A percentile compares a stretch with the other conserved stretches of the same genome.
Evolutionary conservation across 2,113 vertebrate species (phyloP).

Genomic region (Apteryx owenii): DNA sequence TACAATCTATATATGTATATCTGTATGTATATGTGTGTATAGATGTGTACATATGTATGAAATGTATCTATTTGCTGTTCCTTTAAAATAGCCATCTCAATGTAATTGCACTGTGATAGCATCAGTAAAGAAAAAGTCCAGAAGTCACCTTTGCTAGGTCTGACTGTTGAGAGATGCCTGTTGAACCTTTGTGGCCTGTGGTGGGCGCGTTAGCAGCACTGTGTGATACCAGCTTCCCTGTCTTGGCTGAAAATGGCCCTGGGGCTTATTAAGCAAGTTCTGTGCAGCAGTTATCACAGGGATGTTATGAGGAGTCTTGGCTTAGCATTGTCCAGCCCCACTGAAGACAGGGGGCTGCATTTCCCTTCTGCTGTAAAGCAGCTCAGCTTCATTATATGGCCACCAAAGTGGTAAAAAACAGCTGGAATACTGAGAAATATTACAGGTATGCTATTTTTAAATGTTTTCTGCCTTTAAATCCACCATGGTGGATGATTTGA

Average conservation of each 20-base stretch:
- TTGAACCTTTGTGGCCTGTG: not conserved
- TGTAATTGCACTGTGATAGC: not conserved
- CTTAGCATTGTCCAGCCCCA: not conserved
- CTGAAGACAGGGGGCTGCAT: not conserved
- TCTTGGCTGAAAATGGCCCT: not conserved
- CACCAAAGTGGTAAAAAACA: not conserved
- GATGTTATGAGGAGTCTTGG: not conserved
- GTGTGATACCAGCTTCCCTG: not conserved
- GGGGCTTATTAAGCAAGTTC: not conserved
- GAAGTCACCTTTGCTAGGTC: not conserved
- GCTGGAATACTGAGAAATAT: not conserved
- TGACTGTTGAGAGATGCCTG: not conserved
- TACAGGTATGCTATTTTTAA: not conserved
- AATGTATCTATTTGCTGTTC: not conserved
- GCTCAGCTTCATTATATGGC: not conserved
- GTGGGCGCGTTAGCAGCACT: rapidly evolving
- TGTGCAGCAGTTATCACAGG: not conserved
- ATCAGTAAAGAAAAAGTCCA: not conserved
- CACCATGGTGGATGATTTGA: not conserved
- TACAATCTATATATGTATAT: not conserved
- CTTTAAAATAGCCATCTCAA: not conserved
- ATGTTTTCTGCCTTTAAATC: not conserved
- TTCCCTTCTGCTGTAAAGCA: not conserved
- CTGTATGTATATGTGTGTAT: no score
- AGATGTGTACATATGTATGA: not conserved